Evolutionary conservation across 1,140 invertebrate species (phyloP).

Genomic region (Apis laboriosa): DNA sequence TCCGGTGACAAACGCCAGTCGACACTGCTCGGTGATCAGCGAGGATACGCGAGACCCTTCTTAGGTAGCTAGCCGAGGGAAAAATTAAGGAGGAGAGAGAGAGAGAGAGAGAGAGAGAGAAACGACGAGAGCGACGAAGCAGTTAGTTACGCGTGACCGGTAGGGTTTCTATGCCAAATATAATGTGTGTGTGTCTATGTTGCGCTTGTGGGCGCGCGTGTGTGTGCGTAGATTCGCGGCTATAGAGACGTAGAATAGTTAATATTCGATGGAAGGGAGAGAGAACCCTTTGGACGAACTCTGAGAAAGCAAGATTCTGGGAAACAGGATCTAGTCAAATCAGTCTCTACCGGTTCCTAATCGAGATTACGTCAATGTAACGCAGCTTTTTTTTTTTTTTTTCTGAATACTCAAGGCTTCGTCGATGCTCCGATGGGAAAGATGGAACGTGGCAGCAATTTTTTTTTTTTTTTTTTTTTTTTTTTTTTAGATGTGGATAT

Average conservation of each 20-base stretch:
- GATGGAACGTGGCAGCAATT: neutral
- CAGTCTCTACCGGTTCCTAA: conserved; percentile 53
- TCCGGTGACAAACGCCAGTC: conserved; percentile 8
- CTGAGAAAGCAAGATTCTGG: conserved; percentile 60
- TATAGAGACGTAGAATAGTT: neutral
- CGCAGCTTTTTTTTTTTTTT: conserved; percentile 4
- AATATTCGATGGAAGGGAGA: neutral
- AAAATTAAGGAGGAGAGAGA: no score
- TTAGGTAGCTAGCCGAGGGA: conserved; percentile 54
- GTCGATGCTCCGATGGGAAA: neutral
- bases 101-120: neutral
- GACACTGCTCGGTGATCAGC: conserved; percentile 13
- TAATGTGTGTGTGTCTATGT: conserved; percentile 71
- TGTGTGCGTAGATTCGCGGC: conserved; percentile 59
- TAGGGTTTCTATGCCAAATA: conserved; percentile 79
- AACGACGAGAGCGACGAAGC: conserved; percentile 45
- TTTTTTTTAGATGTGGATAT: neutral
- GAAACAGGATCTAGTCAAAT: conserved; percentile 71
- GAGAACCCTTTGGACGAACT: neutral
- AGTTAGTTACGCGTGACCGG: conserved; percentile 67
- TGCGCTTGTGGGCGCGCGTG: conserved; percentile 16
- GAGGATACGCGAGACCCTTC: conserved; percentile 14
- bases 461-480: neutral
- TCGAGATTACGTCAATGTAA: conserved; percentile 10
- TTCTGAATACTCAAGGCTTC: conserved; percentile 26